These are phyloP conservation scores for Catharus fuscescens DNA, from an alignment of 2,113 vertebrate species.

Conservation along the genomic window DNA sequence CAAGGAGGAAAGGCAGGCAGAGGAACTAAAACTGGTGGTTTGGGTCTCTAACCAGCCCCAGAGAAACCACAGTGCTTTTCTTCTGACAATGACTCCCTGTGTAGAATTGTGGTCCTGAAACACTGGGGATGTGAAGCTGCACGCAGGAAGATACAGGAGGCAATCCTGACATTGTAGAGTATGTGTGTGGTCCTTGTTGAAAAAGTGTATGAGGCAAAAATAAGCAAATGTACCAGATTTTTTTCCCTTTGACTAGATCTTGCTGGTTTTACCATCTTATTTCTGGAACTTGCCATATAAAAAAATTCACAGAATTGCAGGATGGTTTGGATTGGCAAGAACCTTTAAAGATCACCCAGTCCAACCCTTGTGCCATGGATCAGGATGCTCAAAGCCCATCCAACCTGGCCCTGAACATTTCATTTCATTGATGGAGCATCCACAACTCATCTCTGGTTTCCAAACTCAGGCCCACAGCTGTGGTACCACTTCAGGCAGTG, in stretches of 20 bases:
- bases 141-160: not conserved
- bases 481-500: not conserved
- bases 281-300: not conserved
- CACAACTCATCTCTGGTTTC: not conserved
- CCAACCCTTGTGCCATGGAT: not conserved
- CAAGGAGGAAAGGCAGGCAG: not conserved
- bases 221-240: not conserved
- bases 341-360: not conserved
- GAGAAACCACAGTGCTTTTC: not conserved
- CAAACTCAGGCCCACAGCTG: not conserved
- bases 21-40: constrained; percentile 18
- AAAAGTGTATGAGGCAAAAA: not conserved
- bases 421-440: not conserved
- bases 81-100: not conserved
- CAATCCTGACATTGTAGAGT: not conserved
- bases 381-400: not conserved
- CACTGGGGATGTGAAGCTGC: not conserved
- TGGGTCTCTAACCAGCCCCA: not conserved
- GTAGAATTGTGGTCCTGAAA: not conserved
- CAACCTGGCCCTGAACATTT: not conserved
- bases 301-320: not conserved
- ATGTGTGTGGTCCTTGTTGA: not conserved
- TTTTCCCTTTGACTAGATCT: not conserved
- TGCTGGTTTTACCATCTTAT: not conserved
- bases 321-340: not conserved